Evolutionary conservation across 2,113 vertebrate species (phyloP), one percentile per base, ranked within the genome.

Genomic region (Scomber japonicus): DNA sequence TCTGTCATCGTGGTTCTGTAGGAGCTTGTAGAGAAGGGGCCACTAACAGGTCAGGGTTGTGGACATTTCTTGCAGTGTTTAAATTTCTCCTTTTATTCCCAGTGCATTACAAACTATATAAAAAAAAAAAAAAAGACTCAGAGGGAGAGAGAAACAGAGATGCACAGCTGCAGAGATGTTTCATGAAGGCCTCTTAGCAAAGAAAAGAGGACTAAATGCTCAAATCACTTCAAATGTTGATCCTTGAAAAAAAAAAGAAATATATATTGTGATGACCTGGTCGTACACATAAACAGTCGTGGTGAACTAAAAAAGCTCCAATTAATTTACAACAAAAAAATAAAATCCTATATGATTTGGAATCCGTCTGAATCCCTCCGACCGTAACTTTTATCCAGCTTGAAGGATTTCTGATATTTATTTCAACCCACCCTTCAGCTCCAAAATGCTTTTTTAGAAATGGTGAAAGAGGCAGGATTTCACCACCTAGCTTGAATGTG

Each of bases 201-300:
- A 78, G 81, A 85, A 27, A 87, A 85, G 27, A 48, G 57, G n/a
- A 40, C 30, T 4, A 66, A 66, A 85, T 83, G 78, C 72, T 87
- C 54, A 53, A 75, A 51, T 67, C 84, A 82, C 78, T 90, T 84
- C 60, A 80, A 21, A 78, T 60, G 44, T 63, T 65, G 75, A 82
- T 82, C 87, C 85, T 91, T 93, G 87, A 76, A 46, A 84, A 71
- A 84, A 71, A 27, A 27, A 3, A 27, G 3, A 27, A 2, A 27
- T 17, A 24, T 27, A 50, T 64, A 21, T 76, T 85, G 30, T 35
- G 76, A 17, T 78, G 31, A 48, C 49, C 59, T 80, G 64, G 19
- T 17, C 17, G 49, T 12, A 15, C 12, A 3, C 3, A 40, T 59
- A 82, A 82, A 75, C 73, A 71, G 30, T 5, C 35, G 59, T n/a